These are phyloP conservation scores for Poliocrania exsul DNA, from an alignment of 2,797 vertebrate species.

Conservation along the genomic window DNA sequence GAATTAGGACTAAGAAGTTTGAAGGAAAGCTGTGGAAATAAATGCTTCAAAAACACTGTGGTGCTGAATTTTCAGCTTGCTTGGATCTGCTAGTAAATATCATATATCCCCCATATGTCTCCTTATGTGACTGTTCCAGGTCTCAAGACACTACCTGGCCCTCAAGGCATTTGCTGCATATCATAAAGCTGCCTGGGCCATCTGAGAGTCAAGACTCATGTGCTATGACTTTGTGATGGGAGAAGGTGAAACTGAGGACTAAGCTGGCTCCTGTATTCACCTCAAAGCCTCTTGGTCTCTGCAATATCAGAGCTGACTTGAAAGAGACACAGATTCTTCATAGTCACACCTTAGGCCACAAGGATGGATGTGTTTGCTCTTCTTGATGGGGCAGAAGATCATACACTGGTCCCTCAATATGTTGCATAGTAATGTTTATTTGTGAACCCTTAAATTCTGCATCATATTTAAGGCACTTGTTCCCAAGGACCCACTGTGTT, in stretches of 20 bases:
- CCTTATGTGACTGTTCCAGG: background rate
- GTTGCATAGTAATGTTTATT: background rate
- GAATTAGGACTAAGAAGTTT: background rate
- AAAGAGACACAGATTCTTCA: background rate
- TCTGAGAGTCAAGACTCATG: background rate
- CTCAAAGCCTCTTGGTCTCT: background rate
- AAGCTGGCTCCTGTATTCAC: background rate
- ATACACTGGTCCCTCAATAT: background rate
- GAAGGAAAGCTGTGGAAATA: background rate
- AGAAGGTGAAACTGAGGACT: background rate
- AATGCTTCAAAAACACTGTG: background rate
- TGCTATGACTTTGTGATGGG: background rate
- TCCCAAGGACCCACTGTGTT: background rate
- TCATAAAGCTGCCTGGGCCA: background rate
- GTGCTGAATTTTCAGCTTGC: background rate
- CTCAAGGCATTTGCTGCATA: background rate
- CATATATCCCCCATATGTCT: rapidly evolving
- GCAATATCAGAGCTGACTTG: background rate
- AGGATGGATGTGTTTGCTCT: background rate
- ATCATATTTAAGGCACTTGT: background rate
- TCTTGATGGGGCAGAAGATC: background rate
- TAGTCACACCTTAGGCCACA: background rate
- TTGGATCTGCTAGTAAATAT: background rate
- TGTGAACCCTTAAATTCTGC: background rate
- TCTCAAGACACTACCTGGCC: background rate